Percentiles rank a stretch among this genome's conserved stretches.
These are phyloP conservation scores for Lanistes nyassanus DNA, from an alignment of 1,140 invertebrate species.

Conservation along the genomic window DNA sequence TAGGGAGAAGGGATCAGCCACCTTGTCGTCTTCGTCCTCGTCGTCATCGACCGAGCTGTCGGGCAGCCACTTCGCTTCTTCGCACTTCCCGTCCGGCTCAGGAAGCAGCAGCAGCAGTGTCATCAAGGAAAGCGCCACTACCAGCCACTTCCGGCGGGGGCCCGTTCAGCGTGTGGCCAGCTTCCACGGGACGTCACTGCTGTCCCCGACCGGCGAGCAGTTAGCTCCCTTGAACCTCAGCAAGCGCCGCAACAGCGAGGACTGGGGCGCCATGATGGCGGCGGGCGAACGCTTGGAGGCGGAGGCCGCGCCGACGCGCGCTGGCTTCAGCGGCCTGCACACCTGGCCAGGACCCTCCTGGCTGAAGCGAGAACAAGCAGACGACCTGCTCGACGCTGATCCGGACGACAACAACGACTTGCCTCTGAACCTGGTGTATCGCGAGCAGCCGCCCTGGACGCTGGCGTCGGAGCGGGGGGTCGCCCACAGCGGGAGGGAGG, in stretches of 20 bases:
- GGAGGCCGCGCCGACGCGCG: background rate
- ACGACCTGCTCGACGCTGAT: too few species aligned
- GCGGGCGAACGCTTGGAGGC: background rate
- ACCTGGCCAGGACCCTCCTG: slow-evolving; percentile 11
- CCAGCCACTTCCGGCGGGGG: slow-evolving; percentile 5
- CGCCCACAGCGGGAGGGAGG: background rate
- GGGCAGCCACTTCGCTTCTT: background rate
- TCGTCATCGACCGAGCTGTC: background rate
- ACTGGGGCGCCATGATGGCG: background rate
- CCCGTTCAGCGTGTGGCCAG: slow-evolving; percentile 26
- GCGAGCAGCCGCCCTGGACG: slow-evolving; percentile 14
- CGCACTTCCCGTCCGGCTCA: background rate
- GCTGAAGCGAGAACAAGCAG: slow-evolving; percentile 6
- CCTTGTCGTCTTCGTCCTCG: background rate
- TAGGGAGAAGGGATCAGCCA: background rate
- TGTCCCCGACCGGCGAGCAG: background rate
- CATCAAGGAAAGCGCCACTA: background rate
- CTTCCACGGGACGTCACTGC: slow-evolving; percentile 16
- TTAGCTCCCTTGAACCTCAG: slow-evolving; percentile 23
- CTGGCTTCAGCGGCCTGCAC: background rate
- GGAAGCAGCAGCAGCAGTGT: background rate
- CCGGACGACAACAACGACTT: background rate
- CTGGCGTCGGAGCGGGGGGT: background rate
- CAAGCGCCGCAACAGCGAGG: slow-evolving; percentile 23
- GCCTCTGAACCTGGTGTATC: slow-evolving; percentile 22